Evolutionary conservation across 2,797 vertebrate genomes (phyloP).

Genomic region (Argentina silus): DNA sequence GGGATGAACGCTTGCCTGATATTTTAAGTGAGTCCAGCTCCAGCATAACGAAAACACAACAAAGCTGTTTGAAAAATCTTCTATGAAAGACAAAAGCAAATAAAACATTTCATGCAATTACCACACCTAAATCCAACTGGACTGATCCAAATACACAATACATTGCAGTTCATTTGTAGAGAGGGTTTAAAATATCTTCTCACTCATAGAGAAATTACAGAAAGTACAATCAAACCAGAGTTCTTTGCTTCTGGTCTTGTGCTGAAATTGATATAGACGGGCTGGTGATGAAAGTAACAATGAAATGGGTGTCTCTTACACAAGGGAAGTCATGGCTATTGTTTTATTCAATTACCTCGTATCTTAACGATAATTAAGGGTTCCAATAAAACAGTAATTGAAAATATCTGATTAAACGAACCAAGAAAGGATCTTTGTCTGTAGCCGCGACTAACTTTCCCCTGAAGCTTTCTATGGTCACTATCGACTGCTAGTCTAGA

Average conservation of each 20-base stretch:
- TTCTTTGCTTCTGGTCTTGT: not conserved
- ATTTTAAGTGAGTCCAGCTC: too few relatives aligned
- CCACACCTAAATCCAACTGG: not conserved
- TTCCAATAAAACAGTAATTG: slow-evolving; percentile 84
- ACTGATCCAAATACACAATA: not conserved
- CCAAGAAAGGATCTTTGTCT: slow-evolving; percentile 78
- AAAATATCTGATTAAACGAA: slow-evolving; percentile 71
- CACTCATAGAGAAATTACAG: not conserved
- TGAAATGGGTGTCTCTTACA: slow-evolving; percentile 62
- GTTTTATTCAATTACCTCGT: slow-evolving; percentile 68
- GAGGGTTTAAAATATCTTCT: not conserved
- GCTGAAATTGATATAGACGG: slow-evolving; percentile 24
- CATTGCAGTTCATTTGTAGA: not conserved
- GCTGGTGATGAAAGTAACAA: slow-evolving; percentile 56
- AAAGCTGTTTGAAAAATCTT: slow-evolving; percentile 7
- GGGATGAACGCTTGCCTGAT: not conserved
- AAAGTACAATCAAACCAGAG: not conserved
- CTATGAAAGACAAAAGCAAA: not conserved
- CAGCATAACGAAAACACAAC: not conserved
- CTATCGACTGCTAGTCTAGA: slow-evolving; percentile 90
- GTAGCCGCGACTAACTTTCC: slow-evolving; percentile 68
- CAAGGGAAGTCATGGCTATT: slow-evolving; percentile 58
- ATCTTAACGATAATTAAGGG: slow-evolving; percentile 60
- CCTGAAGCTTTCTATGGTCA: slow-evolving; percentile 80
- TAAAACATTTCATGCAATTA: not conserved